A percentile compares a stretch with the other conserved stretches of the same genome.
Evolutionary conservation across 2,113 vertebrate genomes (phyloP).

Genomic region (Hypomesus transpacificus): DNA sequence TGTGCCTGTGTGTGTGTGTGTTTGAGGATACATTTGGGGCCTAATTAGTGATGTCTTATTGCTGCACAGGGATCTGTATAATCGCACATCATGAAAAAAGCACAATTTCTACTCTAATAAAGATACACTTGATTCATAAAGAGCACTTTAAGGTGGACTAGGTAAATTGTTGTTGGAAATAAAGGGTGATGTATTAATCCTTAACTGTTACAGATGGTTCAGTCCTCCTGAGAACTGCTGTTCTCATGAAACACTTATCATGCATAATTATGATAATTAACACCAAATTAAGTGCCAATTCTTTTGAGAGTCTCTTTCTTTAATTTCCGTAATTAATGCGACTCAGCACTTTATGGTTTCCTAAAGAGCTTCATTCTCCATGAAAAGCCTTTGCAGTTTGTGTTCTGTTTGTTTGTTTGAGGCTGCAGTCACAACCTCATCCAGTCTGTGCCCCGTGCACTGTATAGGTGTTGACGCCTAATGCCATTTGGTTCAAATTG

Average conservation of each 20-base stretch:
- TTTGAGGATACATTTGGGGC: conserved; percentile 85
- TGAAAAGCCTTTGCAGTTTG: conserved; percentile 20
- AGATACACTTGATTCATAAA: conserved; percentile 99
- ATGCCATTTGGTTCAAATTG: too few relatives aligned
- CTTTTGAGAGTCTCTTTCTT: conserved; percentile 94
- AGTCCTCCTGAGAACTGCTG: conserved; percentile 99
- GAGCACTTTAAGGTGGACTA: conserved; percentile 96
- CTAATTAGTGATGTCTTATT: conserved; percentile 94
- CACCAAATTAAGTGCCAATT: conserved; percentile 99
- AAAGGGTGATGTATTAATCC: conserved; percentile 99
- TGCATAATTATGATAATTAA: conserved; percentile 99
- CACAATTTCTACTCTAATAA: conserved; percentile 97
- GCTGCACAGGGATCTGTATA: conserved; percentile 88
- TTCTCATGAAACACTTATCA: conserved; percentile 99
- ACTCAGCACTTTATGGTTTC: conserved; percentile 87
- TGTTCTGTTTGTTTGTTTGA: conserved; percentile 53
- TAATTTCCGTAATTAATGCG: conserved; percentile 91
- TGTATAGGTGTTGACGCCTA: too few relatives aligned
- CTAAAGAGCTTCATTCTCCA: conserved; percentile 79
- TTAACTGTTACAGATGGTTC: conserved; percentile 98
- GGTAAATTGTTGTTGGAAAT: conserved; percentile 97
- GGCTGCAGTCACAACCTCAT: conserved; percentile 40
- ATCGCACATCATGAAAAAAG: conserved; percentile 96
- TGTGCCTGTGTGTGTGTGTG: conserved; percentile 59
- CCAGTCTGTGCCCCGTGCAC: too few relatives aligned